Base-by-base conservation (phyloP, 2,797 vertebrate species). In the Momotus momota region DNA sequence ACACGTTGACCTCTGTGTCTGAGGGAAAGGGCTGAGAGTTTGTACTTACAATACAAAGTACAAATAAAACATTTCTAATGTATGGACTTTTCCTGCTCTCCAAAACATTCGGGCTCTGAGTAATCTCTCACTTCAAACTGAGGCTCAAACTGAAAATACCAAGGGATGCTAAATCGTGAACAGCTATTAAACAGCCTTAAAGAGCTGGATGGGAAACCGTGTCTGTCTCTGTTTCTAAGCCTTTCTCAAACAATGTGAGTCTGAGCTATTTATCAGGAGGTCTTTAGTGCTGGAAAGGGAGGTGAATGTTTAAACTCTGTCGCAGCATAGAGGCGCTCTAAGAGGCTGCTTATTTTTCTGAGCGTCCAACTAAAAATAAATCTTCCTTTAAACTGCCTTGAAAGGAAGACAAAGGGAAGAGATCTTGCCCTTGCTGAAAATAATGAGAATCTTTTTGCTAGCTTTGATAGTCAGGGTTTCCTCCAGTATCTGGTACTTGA, bases 101-200 rank as follows among this genome's bases (percentile, higher is more conserved):
- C 45, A 35, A 69, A 90, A 81, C 43, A 33, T 83, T 74, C 5
- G 8, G 55, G 23, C 58, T 88, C 55, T 61, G 58, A 94, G 49
- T 91, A 93, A 86, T 90, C 62, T 95, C 67, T 93, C 60, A 33
- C 74, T 96, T 94, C 70, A 91, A 62, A 70, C 70, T 81, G 49
- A 85, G 71, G 58, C 81, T 91, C 49, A 81, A 51, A 69, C 54
- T 92, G 92, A 88, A 95, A 97, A 91, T 82, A 90, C 11, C 33
- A 64, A 67, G 87, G 78, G 64, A 95, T 75, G 81, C 45, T 89
- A 88, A 94, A 94, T 81, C 1, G n/a, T 79, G 83, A 94, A 77
- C 72, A 60, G 15, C 70, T 86, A 86, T 91, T 93, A 92, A 93
- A 65, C 21, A 94, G 74, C 72, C 69, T 94, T 93, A 84, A 91